Evolutionary conservation across 2,797 vertebrate genomes (phyloP).

Genomic region (Myiothlypis chrysogaster): DNA sequence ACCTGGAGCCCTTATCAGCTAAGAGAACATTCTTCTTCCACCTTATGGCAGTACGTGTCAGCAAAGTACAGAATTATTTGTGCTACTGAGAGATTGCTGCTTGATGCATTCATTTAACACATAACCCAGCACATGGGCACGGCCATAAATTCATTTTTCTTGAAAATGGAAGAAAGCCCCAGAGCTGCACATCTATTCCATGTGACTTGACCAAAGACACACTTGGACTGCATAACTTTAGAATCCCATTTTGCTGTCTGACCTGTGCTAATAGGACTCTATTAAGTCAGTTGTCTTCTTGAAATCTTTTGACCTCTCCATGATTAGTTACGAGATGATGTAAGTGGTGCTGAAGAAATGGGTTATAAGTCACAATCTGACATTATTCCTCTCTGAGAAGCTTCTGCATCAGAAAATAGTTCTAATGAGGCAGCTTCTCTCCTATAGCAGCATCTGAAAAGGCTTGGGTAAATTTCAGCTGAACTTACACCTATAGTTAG

Average conservation of each 20-base stretch:
- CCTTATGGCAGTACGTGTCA: neutral
- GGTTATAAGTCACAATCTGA: neutral
- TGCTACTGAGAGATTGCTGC: neutral
- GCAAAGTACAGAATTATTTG: neutral
- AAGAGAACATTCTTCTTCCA: neutral
- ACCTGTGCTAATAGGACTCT: constrained; percentile 30
- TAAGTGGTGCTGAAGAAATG: neutral
- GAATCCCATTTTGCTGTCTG: constrained; percentile 8
- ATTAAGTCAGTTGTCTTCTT: neutral
- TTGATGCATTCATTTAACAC: neutral
- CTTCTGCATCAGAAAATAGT: neutral
- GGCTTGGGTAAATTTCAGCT: neutral
- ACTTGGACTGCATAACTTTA: neutral
- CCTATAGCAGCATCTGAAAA: neutral
- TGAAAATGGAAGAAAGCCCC: neutral
- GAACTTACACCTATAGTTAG: neutral
- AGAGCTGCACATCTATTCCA: neutral
- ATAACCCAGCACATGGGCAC: neutral
- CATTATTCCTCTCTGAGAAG: neutral
- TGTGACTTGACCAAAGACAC: neutral
- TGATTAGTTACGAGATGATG: constrained; percentile 21
- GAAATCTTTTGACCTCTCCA: neutral
- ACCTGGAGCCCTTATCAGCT: neutral
- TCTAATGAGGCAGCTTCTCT: neutral
- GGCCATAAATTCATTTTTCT: neutral